Conservation (phyloP, 2,113 vertebrate genomes). For the Trinectes maculatus region DNA sequence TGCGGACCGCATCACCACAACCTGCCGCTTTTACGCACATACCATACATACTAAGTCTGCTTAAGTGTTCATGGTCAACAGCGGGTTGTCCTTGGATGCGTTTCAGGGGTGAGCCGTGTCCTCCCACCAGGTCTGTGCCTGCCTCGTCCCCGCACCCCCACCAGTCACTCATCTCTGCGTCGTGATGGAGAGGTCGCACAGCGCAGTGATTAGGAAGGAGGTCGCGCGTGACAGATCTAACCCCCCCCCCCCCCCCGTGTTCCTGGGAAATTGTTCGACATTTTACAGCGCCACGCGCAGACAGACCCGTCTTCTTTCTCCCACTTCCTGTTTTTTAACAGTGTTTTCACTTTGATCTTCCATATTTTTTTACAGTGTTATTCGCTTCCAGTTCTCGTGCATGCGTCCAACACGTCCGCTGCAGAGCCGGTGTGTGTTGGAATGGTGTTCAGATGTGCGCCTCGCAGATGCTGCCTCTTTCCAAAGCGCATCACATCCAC, state of each 20-base stretch:
- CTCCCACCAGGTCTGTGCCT: constrained; percentile 10
- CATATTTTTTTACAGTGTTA: background rate
- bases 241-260: background rate
- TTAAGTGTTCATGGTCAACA: background rate
- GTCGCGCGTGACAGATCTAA: constrained; percentile 20
- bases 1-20: constrained; percentile 15
- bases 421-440: constrained; percentile 3
- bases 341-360: background rate
- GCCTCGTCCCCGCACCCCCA: constrained; percentile 24
- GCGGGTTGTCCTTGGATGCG: constrained; percentile 7
- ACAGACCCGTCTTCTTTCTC: background rate
- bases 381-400: constrained; percentile 23
- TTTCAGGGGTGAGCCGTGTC: constrained; percentile 52
- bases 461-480: constrained; percentile 36
- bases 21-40: constrained; percentile 10
- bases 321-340: background rate
- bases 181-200: constrained; percentile 45
- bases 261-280: background rate
- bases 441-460: constrained; percentile 27
- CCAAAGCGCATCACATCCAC: constrained; percentile 45
- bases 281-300: background rate
- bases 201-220: constrained; percentile 39
- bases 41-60: background rate
- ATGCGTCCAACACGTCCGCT: constrained; percentile 26
- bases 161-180: constrained; percentile 57